Conservation (phyloP, 2,113 vertebrate species). For the Zonotrichia leucophrys region DNA sequence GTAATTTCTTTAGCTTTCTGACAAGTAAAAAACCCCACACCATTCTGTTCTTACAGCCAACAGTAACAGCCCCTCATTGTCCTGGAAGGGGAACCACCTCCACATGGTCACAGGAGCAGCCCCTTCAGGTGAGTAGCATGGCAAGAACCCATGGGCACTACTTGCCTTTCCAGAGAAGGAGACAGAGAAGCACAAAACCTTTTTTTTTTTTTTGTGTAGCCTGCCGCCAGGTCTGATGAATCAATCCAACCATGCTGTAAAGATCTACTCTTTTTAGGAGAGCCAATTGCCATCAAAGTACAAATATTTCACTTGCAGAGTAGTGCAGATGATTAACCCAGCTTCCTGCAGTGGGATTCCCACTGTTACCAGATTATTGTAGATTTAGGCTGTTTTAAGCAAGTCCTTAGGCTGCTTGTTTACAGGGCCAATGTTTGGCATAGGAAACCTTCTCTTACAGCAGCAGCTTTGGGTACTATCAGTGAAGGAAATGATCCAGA, state of each 20-base stretch:
- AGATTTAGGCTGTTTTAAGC: neutral
- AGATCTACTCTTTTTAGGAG: neutral
- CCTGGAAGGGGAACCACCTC: neutral
- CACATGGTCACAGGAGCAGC: neutral
- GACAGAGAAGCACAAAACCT: neutral
- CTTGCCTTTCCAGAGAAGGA: neutral
- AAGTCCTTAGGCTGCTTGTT: neutral
- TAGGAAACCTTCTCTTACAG: neutral
- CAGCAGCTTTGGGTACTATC: neutral
- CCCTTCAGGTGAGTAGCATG: too few relatives aligned
- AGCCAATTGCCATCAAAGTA: neutral
- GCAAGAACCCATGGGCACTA: neutral
- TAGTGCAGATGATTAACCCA: neutral
- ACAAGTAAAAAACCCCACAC: neutral
- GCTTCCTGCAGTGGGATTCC: neutral
- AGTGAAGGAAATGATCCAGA: neutral
- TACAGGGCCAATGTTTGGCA: neutral
- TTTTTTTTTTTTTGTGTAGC: neutral
- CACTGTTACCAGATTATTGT: neutral
- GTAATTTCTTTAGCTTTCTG: neutral
- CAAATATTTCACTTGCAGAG: neutral
- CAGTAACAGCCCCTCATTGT: too few relatives aligned
- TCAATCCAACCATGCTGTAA: accelerated
- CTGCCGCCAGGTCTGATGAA: neutral
- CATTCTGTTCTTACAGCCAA: neutral